Evolutionary conservation across 2,797 vertebrate genomes (phyloP).

Genomic region (Pempheris klunzingeri): DNA sequence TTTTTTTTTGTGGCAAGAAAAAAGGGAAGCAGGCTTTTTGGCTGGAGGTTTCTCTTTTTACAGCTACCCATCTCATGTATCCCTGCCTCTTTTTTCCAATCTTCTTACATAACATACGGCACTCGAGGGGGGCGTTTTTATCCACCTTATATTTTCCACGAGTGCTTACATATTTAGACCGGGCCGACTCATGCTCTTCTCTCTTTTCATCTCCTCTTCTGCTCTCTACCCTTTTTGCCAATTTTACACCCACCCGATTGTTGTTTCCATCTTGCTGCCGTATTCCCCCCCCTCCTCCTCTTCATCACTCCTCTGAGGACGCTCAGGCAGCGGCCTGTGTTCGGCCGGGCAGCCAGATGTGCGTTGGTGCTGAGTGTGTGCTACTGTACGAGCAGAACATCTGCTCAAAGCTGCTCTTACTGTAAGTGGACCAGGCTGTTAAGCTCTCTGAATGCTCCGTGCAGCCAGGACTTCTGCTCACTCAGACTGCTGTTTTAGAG

Average conservation of each 20-base stretch:
- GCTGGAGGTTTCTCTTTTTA: slow-evolving; percentile 28
- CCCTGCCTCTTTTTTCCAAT: slow-evolving; percentile 31
- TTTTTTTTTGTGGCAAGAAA: slow-evolving; percentile 19
- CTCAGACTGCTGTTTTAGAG: slow-evolving; percentile 13
- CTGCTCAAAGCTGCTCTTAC: slow-evolving; percentile 57
- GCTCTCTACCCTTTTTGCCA: slow-evolving; percentile 64
- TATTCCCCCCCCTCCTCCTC: neutral
- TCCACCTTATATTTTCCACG: slow-evolving; percentile 40
- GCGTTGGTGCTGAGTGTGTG: slow-evolving; percentile 33
- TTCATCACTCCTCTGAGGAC: slow-evolving; percentile 30
- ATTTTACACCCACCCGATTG: slow-evolving; percentile 66
- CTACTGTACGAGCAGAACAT: slow-evolving; percentile 54
- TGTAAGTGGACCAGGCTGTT: slow-evolving; percentile 56
- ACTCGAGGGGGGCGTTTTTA: slow-evolving; percentile 33
- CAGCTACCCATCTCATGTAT: slow-evolving; percentile 21
- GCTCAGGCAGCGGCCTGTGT: slow-evolving; percentile 2
- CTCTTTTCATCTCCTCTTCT: slow-evolving; percentile 55
- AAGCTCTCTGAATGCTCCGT: neutral
- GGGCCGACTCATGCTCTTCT: slow-evolving; percentile 39
- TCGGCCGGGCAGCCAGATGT: slow-evolving; percentile 59
- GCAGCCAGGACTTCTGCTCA: slow-evolving; percentile 1
- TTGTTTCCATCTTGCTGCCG: slow-evolving; percentile 51
- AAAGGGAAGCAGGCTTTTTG: slow-evolving; percentile 11
- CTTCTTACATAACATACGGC: slow-evolving; percentile 54
- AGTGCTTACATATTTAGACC: slow-evolving; percentile 54